These are phyloP conservation scores for Drosophila eohydei DNA, from an alignment of 2,888 invertebrate genomes.

Conservation along the genomic window DNA sequence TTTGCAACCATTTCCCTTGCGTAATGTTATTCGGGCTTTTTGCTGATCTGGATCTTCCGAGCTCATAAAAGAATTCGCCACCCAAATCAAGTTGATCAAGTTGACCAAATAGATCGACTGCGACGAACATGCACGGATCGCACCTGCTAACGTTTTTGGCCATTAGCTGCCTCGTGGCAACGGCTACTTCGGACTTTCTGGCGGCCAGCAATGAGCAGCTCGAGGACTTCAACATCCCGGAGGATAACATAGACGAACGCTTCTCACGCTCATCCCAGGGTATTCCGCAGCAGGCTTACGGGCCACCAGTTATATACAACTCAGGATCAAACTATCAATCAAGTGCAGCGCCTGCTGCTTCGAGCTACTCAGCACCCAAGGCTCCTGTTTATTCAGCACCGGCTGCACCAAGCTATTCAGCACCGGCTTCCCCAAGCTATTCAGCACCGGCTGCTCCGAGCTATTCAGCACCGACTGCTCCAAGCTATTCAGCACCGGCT, in stretches of 20 bases:
- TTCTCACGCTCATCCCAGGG: slow-evolving; percentile 32
- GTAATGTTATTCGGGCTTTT: slow-evolving; percentile 26
- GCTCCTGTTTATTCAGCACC: slow-evolving; percentile 39
- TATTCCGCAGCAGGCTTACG: slow-evolving; percentile 62
- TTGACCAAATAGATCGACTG: slow-evolving; percentile 19
- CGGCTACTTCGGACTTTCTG: slow-evolving; percentile 11
- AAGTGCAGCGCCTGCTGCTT: slow-evolving; percentile 23
- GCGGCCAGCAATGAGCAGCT: slow-evolving; percentile 34
- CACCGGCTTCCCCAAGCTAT: slow-evolving; percentile 14
- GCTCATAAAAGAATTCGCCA: slow-evolving; percentile 51
- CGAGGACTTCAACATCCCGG: slow-evolving; percentile 49
- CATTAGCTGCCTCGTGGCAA: slow-evolving; percentile 35
- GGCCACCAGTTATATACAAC: slow-evolving; percentile 54
- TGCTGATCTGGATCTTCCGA: slow-evolving; percentile 39
- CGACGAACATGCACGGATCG: slow-evolving; percentile 48
- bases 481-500: slow-evolving; percentile 17
- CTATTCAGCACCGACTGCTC: slow-evolving; percentile 33
- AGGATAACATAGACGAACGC: slow-evolving; percentile 42
- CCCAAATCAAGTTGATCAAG: slow-evolving; percentile 23
- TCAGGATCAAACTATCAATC: slow-evolving; percentile 47
- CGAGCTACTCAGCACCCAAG: slow-evolving; percentile 22
- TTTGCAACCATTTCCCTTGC: slow-evolving; percentile 22
- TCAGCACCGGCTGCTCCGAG: slow-evolving; percentile 31
- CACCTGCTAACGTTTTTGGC: slow-evolving; percentile 35
- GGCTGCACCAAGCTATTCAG: slow-evolving; percentile 16